Conservation (phyloP, 1,140 invertebrate genomes). For the Drosophila setifemur region DNA sequence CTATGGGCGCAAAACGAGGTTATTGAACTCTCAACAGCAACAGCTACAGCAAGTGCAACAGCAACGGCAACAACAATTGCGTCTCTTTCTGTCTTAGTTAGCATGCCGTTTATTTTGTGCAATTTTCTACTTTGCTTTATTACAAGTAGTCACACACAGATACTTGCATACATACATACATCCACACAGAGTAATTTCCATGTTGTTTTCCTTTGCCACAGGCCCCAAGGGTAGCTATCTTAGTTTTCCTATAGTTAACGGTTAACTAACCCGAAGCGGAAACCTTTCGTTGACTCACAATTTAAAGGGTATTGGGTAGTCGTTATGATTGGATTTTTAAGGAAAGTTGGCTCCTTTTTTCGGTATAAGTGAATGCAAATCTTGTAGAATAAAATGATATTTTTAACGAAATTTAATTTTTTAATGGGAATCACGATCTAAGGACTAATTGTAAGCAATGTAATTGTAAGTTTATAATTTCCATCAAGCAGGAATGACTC, state of each 20-base stretch:
- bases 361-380: too few species aligned
- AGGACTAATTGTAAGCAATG: too few species aligned
- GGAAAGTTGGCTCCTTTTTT: too few species aligned
- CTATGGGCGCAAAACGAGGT: slow-evolving; percentile 47
- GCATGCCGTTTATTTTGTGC: slow-evolving; percentile 32
- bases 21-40: slow-evolving; percentile 48
- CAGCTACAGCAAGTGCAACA: slow-evolving; percentile 13
- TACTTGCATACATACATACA: background rate
- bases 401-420: background rate
- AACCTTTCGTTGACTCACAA: too few species aligned
- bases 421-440: too few species aligned
- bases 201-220: background rate
- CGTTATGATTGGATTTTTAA: too few species aligned
- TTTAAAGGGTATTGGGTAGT: too few species aligned
- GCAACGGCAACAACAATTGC: background rate
- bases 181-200: slow-evolving; percentile 6
- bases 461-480: too few species aligned
- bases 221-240: background rate
- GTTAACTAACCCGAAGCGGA: background rate
- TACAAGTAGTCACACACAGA: slow-evolving; percentile 30
- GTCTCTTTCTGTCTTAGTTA: slow-evolving; percentile 12
- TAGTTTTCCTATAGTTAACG: background rate
- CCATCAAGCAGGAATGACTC: background rate
- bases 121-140: slow-evolving; percentile 34
- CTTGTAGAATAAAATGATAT: background rate